A percentile compares a stretch with the other conserved stretches of the same genome.
Conservation (phyloP, 1,140 invertebrate genomes). For the Chironomus striatipennis region DNA sequence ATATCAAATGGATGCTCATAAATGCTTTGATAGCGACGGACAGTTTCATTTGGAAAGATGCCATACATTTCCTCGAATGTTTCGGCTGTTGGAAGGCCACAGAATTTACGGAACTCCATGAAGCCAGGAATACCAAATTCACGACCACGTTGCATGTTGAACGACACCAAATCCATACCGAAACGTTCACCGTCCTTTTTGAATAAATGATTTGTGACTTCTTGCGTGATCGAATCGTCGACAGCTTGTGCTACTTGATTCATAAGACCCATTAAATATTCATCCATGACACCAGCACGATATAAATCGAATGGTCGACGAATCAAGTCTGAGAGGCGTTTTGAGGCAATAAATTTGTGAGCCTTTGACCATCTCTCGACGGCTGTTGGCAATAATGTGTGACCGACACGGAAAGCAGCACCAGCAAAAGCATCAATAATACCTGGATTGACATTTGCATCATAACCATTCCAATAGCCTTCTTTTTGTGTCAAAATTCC, state of each 20-base stretch:
- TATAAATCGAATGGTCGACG: constrained; percentile 84
- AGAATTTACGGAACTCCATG: constrained; percentile 88
- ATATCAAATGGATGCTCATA: constrained; percentile 80
- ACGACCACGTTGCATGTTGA: constrained; percentile 88
- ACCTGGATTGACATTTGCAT: constrained; percentile 71
- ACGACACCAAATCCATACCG: constrained; percentile 86
- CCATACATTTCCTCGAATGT: constrained; percentile 80
- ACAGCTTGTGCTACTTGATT: constrained; percentile 92
- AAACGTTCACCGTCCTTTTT: constrained; percentile 77
- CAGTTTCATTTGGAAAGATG: constrained; percentile 82
- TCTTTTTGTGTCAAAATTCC: constrained; percentile 74
- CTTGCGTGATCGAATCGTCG: constrained; percentile 88
- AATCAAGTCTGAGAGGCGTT: constrained; percentile 79
- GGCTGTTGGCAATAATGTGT: constrained; percentile 77
- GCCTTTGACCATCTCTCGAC: constrained; percentile 89
- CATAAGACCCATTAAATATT: constrained; percentile 87
- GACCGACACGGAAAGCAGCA: constrained; percentile 84
- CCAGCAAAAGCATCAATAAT: constrained; percentile 80
- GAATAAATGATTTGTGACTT: constrained; percentile 86
- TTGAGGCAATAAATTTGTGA: constrained; percentile 87
- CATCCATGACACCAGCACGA: constrained; percentile 79
- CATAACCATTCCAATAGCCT: constrained; percentile 86
- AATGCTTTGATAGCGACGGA: constrained; percentile 63
- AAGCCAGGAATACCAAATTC: constrained; percentile 89
- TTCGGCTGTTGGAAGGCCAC: constrained; percentile 69